Conservation (phyloP, 2,888 invertebrate genomes). For the Hymenopus coronatus region DNA sequence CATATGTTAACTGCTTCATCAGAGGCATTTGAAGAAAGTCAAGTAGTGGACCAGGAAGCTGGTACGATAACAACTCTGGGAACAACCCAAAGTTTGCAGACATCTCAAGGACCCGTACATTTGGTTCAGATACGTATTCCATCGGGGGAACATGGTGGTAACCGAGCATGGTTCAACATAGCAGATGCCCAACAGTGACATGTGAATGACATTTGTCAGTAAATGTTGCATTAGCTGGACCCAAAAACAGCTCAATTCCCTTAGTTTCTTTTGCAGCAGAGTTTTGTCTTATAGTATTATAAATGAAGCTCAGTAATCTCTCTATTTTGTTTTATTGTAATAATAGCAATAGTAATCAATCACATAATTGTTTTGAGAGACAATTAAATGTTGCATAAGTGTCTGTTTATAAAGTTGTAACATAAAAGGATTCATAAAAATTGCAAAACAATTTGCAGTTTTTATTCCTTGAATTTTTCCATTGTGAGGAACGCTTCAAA, state of each 20-base stretch:
- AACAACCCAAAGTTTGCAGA: slow-evolving; percentile 33
- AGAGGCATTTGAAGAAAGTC: slow-evolving; percentile 27
- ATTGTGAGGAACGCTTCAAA: neutral
- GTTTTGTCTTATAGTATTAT: neutral
- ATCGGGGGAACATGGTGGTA: slow-evolving; percentile 36
- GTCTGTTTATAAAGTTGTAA: neutral
- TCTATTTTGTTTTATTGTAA: neutral
- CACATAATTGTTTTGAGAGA: neutral
- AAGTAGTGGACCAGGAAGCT: slow-evolving; percentile 25
- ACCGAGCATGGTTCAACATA: slow-evolving; percentile 39
- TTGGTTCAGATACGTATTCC: slow-evolving; percentile 42
- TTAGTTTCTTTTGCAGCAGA: neutral
- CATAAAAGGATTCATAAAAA: neutral
- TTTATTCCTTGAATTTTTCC: neutral
- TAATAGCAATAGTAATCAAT: neutral
- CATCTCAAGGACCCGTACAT: slow-evolving; percentile 40
- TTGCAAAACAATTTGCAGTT: neutral
- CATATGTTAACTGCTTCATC: slow-evolving; percentile 21
- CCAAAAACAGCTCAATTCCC: neutral
- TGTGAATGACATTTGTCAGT: neutral
- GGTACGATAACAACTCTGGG: slow-evolving; percentile 19
- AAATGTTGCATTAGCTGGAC: neutral
- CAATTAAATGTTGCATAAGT: neutral
- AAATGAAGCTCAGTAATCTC: neutral
- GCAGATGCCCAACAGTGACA: slow-evolving; percentile 32